phyloP scores from a whole-genome alignment of 2,113 vertebrate genomes.

The Neodontobutis hainanensis region DNA sequence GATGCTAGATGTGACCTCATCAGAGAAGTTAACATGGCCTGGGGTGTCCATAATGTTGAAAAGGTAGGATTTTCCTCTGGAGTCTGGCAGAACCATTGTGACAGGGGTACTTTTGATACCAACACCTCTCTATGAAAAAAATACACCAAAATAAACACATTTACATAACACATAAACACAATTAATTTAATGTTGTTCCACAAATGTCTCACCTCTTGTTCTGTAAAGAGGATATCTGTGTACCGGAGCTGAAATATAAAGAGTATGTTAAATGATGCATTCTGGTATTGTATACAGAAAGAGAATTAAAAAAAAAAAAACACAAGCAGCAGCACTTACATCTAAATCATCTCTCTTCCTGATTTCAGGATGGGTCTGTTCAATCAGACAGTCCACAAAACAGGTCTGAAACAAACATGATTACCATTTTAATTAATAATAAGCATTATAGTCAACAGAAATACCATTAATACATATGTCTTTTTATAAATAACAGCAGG shows the following conservation, averaged over 20 bases:
- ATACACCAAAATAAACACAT: not conserved
- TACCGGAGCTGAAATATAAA: constrained; percentile 89
- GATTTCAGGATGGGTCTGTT: constrained; percentile 98
- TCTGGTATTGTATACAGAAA: not conserved
- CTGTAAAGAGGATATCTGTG: constrained; percentile 97
- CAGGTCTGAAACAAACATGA: constrained; percentile 83
- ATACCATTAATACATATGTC: too few species aligned
- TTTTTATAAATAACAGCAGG: not conserved
- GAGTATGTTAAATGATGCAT: not conserved
- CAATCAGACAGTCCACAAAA: constrained; percentile 97
- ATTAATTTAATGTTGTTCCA: not conserved
- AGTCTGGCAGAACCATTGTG: constrained; percentile 95
- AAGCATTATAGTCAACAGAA: not conserved
- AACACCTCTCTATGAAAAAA: constrained; percentile 86
- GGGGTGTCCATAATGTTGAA: constrained; percentile 99
- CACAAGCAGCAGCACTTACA: constrained; percentile 85
- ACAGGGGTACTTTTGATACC: constrained; percentile 98
- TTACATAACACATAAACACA: too few species aligned
- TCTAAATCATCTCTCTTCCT: constrained; percentile 94
- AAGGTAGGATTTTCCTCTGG: constrained; percentile 96
- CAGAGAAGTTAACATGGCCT: constrained; percentile 97
- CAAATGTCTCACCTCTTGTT: constrained; percentile 89
- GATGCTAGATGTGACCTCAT: constrained; percentile 94
- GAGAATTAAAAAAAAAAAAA: not conserved
- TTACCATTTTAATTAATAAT: constrained; percentile 3